Conservation (phyloP, 2,797 vertebrate species). For the Periparus ater region DNA sequence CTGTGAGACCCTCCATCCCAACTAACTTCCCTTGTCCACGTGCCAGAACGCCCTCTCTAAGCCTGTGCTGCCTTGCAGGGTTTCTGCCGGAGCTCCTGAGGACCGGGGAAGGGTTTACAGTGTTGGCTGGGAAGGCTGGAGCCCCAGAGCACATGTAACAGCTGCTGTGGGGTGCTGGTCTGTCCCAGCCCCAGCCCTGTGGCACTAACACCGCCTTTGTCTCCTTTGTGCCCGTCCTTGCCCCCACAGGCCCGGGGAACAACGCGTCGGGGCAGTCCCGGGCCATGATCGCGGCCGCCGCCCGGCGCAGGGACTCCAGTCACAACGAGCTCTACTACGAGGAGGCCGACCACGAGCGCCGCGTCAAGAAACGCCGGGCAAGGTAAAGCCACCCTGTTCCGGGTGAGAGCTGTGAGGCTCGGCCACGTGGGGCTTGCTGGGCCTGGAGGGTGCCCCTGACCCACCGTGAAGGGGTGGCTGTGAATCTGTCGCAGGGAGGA, state of each 20-base stretch:
- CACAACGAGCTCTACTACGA: slow-evolving; percentile 97
- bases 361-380: slow-evolving; percentile 90
- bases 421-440: fast-evolving
- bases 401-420: fast-evolving
- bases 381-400: slow-evolving; percentile 71
- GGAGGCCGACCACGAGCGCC: slow-evolving; percentile 92
- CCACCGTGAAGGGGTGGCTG: not conserved
- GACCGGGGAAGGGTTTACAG: not conserved
- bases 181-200: not conserved
- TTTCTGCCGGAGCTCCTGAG: not conserved
- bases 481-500: not conserved
- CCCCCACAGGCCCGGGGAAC: slow-evolving; percentile 83
- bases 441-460: fast-evolving
- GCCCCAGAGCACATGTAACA: not conserved
- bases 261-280: slow-evolving; percentile 88
- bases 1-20: not conserved
- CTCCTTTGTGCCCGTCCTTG: not conserved
- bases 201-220: not conserved
- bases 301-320: slow-evolving; percentile 88
- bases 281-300: slow-evolving; percentile 86
- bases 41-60: not conserved
- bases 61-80: not conserved
- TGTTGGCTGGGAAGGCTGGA: not conserved
- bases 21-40: not conserved
- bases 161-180: not conserved